Conservation (phyloP, 1,140 invertebrate genomes). For the Caerostris darwini region DNA sequence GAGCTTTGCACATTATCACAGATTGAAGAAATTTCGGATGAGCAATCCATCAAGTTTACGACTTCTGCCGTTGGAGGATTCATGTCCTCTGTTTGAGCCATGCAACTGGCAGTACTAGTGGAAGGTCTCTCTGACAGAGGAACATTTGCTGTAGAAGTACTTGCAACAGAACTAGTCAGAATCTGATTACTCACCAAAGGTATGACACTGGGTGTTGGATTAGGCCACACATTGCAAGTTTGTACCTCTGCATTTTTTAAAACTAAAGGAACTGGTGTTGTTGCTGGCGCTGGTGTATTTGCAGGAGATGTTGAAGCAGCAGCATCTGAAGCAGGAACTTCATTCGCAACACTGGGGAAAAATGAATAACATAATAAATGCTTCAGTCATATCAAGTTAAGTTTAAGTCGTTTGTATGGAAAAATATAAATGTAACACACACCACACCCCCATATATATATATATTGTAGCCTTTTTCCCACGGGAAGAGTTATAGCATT, state of each 20-base stretch:
- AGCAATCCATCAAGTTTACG: slow-evolving; percentile 62
- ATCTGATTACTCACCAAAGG: neutral
- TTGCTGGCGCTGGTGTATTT: neutral
- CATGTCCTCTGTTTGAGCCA: slow-evolving; percentile 30
- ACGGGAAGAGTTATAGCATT: too few species aligned
- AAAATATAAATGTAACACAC: neutral
- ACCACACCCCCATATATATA: too few species aligned
- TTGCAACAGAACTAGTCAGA: neutral
- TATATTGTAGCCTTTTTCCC: too few species aligned
- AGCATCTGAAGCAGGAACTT: slow-evolving; percentile 6
- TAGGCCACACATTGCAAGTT: slow-evolving; percentile 46
- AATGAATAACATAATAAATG: neutral
- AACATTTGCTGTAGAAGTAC: neutral
- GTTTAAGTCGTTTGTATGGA: neutral
- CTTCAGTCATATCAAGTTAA: neutral
- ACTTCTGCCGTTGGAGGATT: neutral
- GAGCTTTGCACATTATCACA: slow-evolving; percentile 55
- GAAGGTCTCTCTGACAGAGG: neutral
- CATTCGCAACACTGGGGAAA: neutral
- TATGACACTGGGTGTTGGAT: neutral
- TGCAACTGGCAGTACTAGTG: slow-evolving; percentile 12
- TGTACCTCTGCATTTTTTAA: slow-evolving; percentile 70
- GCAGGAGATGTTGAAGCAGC: neutral
- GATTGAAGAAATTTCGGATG: slow-evolving; percentile 8
- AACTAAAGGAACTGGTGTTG: neutral